Base-by-base conservation (phyloP, 53 echinoderm and acorn worm genomes). In the Actinopyga echinites region DNA sequence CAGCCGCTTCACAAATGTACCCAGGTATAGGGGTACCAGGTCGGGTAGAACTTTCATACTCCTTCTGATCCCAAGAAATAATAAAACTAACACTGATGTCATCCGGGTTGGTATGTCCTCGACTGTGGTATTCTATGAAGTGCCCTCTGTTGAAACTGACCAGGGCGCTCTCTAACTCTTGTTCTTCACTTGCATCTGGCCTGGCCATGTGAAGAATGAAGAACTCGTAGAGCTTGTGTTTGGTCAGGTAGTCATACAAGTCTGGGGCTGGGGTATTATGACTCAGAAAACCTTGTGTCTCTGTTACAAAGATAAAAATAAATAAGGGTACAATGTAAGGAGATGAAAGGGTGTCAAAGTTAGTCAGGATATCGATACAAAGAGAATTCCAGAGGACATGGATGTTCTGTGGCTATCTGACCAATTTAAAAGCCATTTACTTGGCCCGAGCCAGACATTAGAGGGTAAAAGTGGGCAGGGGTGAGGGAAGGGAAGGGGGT, bases 231-330 rank as follows among this genome's bases (percentile, higher is more conserved):
- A 83, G 87, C 28, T 80, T 86, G 87, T 95, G 89, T 19, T 85
- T 80, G 58, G 91, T 87, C 6, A 95, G 87, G 83, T 95, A 95
- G 10, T 95, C 85, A 28, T 89, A 95, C 45, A 95, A 80, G 45
- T 83, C 89, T 8, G 93, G 85, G 3, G 95, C 95, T 1, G 91
- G 93, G 21, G 89, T 95, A 86, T 95, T 93, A 57, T 93, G 89
- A 64, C 93, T 95, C 80, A 89, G 80, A 43, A 95, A 93, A 53
- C 87, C 88, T 44, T 92, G 90, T 19, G 87, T 85, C 56, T 90
- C 95, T 89, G 80, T 20, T 22, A 20, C 32, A 53, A 42, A n/a
- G 10, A 8, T 21, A 24, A 55, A 22, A 28, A 10, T 5, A 40
- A 9, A 55, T 22, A 54, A 20, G 8, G 28, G 29, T 31, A 28